phyloP scores from a whole-genome alignment of 2,888 invertebrate genomes.

The Lasioglossum calceatum region DNA sequence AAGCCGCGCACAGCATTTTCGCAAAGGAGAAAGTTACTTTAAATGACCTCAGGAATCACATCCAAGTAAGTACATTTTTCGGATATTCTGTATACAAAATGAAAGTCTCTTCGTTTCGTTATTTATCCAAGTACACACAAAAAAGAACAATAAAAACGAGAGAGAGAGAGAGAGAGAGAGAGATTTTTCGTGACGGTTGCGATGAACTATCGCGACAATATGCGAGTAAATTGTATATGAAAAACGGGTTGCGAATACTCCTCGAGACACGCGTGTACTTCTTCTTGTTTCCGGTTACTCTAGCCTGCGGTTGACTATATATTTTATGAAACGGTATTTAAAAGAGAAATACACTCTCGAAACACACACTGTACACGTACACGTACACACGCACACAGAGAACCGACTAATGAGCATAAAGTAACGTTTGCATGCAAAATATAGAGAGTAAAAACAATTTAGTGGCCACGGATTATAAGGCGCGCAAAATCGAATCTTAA shows the following conservation, averaged over 20 bases:
- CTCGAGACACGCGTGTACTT: conserved; percentile 38
- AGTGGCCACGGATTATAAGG: conserved; percentile 46
- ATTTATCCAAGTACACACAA: conserved; percentile 12
- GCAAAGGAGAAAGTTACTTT: too few relatives aligned
- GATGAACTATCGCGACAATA: not conserved
- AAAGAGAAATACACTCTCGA: conserved; percentile 27
- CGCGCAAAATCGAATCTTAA: conserved; percentile 44
- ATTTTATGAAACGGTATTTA: conserved; percentile 58
- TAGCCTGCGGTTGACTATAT: conserved; percentile 61
- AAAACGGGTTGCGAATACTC: not conserved
- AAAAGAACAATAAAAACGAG: not conserved
- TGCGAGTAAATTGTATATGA: not conserved
- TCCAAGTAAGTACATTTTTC: too few relatives aligned
- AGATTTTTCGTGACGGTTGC: not conserved
- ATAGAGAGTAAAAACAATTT: conserved; percentile 49
- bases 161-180: not conserved
- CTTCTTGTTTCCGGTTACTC: conserved; percentile 65
- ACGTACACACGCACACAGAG: conserved; percentile 7
- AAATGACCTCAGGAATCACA: too few relatives aligned
- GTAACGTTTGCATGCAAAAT: conserved; percentile 63
- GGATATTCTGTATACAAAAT: conserved; percentile 11
- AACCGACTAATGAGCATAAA: conserved; percentile 54
- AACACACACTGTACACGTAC: not conserved
- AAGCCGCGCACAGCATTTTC: too few relatives aligned
- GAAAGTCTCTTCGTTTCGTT: conserved; percentile 42